Evolutionary conservation across 2,797 vertebrate species (phyloP).

Genomic region (Pempheris klunzingeri): DNA sequence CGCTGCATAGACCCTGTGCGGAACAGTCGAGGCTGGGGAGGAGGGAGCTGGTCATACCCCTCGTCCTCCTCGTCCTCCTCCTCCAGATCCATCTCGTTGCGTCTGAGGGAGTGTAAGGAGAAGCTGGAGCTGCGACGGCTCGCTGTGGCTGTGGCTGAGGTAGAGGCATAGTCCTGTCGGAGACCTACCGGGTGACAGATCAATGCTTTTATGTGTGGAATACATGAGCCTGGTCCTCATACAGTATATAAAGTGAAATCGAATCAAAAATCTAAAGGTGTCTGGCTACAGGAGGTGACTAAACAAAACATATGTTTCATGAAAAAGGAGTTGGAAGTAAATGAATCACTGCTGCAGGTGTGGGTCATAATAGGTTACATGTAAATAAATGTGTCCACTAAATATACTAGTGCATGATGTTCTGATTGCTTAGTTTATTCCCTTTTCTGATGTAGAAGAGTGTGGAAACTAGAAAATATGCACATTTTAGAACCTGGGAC

Average conservation of each 20-base stretch:
- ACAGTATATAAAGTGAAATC: background rate
- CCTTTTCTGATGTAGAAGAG: no score
- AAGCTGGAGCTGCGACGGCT: constrained; percentile 92
- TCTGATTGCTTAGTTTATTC: no score
- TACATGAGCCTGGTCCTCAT: constrained; percentile 7
- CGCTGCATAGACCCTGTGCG: constrained; percentile 93
- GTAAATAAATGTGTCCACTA: no score
- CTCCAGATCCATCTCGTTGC: constrained; percentile 91
- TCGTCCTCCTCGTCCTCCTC: constrained; percentile 94
- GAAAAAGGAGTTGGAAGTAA: no score
- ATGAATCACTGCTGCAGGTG: no score
- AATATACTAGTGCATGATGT: no score
- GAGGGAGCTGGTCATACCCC: constrained; percentile 94
- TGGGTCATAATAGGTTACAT: no score
- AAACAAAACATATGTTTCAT: no score
- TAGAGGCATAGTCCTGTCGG: constrained; percentile 97
- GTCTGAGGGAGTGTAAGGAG: constrained; percentile 89
- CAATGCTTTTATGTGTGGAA: constrained; percentile 19
- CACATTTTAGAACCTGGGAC: no score
- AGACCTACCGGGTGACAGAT: constrained; percentile 85
- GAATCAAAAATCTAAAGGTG: no score
- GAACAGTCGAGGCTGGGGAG: constrained; percentile 94
- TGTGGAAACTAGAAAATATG: no score
- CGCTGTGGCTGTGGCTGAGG: constrained; percentile 90
- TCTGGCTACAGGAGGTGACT: no score